These are phyloP conservation scores for Corella eumyota DNA, from an alignment of 23 tunicate species.

Conservation along the genomic window DNA sequence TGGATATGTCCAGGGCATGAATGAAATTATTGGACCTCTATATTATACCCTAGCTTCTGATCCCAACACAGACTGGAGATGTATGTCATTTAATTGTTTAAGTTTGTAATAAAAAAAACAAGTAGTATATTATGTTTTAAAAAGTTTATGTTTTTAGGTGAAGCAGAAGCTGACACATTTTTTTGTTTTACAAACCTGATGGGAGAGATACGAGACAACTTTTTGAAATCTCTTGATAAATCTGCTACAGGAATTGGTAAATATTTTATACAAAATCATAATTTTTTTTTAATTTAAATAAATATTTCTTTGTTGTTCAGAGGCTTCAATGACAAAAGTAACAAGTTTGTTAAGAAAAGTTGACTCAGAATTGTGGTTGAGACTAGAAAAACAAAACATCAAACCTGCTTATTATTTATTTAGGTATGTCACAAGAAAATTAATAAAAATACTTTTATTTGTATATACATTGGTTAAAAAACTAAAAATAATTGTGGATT, in stretches of 20 bases:
- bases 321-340: slow-evolving; percentile 47
- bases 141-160: slow-evolving; percentile 15
- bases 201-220: slow-evolving; percentile 90
- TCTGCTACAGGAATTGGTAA: slow-evolving; percentile 73
- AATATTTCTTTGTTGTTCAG: slow-evolving; percentile 2
- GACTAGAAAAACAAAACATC: slow-evolving; percentile 44
- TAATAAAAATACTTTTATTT: too few species aligned
- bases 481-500: too few species aligned
- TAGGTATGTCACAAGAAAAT: slow-evolving; percentile 23
- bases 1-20: slow-evolving; percentile 98
- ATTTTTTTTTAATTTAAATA: not conserved
- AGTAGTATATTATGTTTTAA: too few species aligned
- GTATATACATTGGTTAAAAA: too few species aligned
- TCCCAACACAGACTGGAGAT: slow-evolving; percentile 71
- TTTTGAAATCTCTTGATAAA: slow-evolving; percentile 76
- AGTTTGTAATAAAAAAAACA: too few species aligned
- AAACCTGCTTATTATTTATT: slow-evolving; percentile 73
- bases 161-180: slow-evolving; percentile 97
- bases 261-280: not conserved
- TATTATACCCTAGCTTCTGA: slow-evolving; percentile 82
- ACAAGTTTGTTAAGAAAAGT: slow-evolving; percentile 4
- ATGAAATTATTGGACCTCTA: slow-evolving; percentile 91
- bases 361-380: slow-evolving; percentile 10
- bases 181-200: slow-evolving; percentile 93
- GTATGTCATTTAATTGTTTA: too few species aligned